Conservation (phyloP, 2,113 vertebrate genomes). For the Nothoprocta perdicaria region DNA sequence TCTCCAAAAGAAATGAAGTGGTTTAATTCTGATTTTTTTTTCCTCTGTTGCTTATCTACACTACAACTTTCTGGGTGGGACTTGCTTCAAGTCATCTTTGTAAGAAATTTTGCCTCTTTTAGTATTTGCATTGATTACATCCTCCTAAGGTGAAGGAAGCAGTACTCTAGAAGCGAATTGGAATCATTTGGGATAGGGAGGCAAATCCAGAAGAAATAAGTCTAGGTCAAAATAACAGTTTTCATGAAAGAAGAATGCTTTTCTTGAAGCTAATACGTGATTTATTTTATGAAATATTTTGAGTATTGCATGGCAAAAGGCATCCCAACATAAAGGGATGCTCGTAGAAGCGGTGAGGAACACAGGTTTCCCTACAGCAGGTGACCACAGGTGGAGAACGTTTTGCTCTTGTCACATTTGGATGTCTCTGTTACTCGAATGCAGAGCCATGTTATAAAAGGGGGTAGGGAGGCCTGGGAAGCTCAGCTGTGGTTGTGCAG, state of each 20-base stretch:
- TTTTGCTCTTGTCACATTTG: neutral
- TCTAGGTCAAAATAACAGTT: neutral
- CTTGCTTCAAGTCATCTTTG: neutral
- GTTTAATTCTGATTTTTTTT: too few species aligned
- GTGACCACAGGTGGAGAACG: neutral
- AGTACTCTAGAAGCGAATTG: neutral
- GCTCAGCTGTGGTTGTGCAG: neutral
- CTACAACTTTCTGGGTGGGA: neutral
- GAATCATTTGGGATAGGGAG: neutral
- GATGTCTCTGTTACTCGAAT: neutral
- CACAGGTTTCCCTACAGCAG: too few species aligned
- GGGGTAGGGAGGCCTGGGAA: neutral
- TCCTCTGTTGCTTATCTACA: neutral
- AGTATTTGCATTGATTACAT: neutral
- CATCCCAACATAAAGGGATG: neutral
- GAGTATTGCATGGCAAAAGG: neutral
- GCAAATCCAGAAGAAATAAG: neutral
- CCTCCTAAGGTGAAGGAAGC: neutral
- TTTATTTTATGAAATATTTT: neutral
- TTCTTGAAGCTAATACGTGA: neutral
- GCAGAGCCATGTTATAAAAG: fast-evolving
- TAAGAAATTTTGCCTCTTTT: neutral
- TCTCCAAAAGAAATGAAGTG: neutral
- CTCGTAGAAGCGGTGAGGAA: neutral
- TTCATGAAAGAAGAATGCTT: neutral